Evolutionary conservation across 2,888 invertebrate genomes (phyloP).

Genomic region (Anthrax anthrax): DNA sequence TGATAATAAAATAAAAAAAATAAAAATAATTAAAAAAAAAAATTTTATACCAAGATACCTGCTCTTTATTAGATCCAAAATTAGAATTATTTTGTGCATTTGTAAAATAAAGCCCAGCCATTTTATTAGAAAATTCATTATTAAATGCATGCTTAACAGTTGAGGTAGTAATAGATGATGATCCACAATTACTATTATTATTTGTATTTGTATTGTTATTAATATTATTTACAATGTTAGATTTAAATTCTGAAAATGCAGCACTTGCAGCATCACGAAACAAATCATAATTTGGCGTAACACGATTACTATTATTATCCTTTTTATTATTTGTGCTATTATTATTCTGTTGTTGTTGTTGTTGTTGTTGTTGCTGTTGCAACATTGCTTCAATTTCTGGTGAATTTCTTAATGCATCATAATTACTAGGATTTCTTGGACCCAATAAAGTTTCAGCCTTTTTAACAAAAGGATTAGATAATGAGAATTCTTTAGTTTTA

Average conservation of each 20-base stretch:
- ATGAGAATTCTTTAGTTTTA: not conserved
- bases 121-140: constrained; percentile 14
- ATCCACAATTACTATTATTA: not conserved
- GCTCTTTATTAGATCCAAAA: constrained; percentile 7
- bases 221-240: no score
- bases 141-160: constrained; percentile 1
- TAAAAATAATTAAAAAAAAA: constrained; percentile 2
- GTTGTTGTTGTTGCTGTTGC: not conserved
- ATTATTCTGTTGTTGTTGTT: not conserved
- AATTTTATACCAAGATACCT: constrained; percentile 4
- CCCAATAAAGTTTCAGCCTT: constrained; percentile 5
- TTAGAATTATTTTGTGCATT: constrained; percentile 7
- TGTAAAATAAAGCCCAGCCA: constrained; percentile 8
- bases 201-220: not conserved
- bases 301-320: no score
- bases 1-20: not conserved
- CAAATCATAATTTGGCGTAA: constrained; percentile 7
- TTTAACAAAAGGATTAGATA: constrained; percentile 8
- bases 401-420: constrained; percentile 10
- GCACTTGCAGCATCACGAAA: constrained; percentile 13
- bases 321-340: not conserved
- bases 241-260: constrained; percentile 14
- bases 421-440: constrained; percentile 4
- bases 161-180: no score
- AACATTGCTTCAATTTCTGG: constrained; percentile 9